These are phyloP conservation scores for Rhingia rostrata DNA, from an alignment of 2,888 invertebrate genomes.

Conservation along the genomic window DNA sequence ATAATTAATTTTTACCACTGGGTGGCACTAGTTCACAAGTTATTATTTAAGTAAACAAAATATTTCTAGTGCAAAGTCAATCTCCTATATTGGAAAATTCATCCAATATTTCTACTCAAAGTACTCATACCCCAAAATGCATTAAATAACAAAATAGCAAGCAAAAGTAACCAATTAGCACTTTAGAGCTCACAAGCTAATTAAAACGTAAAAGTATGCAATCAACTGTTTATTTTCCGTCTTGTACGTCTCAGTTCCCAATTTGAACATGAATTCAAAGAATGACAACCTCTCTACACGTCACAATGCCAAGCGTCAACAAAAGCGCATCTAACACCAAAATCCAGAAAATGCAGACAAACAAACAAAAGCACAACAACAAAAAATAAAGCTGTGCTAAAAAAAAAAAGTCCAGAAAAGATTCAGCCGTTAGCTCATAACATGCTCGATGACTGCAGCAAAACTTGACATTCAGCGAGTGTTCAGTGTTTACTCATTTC, in stretches of 20 bases:
- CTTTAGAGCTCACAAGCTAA: constrained; percentile 3
- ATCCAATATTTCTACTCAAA: not conserved
- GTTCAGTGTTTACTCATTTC: constrained; percentile 10
- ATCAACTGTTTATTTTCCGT: constrained; percentile 1
- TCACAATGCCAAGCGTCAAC: constrained; percentile 17
- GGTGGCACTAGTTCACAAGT: too few relatives aligned
- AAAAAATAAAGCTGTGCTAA: not conserved
- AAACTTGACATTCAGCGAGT: constrained; percentile 34
- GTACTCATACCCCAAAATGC: not conserved
- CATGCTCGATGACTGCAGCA: constrained; percentile 25
- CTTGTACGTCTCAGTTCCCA: not conserved
- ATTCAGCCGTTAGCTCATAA: constrained; percentile 35
- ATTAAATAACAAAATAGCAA: not conserved
- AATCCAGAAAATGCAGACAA: constrained; percentile 59
- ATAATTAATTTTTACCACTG: too few relatives aligned
- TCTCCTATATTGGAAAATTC: too few relatives aligned
- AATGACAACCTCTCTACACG: constrained; percentile 20
- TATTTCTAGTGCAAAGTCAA: too few relatives aligned
- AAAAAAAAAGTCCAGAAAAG: constrained; percentile 1
- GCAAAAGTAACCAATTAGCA: constrained; percentile 27
- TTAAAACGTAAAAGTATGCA: constrained; percentile 14
- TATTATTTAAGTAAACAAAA: too few relatives aligned
- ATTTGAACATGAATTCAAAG: constrained; percentile 30
- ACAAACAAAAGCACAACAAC: constrained; percentile 1
- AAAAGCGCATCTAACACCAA: constrained; percentile 21